Base-by-base conservation (phyloP, 2,113 vertebrate genomes). In the Nansenia antarctica region DNA sequence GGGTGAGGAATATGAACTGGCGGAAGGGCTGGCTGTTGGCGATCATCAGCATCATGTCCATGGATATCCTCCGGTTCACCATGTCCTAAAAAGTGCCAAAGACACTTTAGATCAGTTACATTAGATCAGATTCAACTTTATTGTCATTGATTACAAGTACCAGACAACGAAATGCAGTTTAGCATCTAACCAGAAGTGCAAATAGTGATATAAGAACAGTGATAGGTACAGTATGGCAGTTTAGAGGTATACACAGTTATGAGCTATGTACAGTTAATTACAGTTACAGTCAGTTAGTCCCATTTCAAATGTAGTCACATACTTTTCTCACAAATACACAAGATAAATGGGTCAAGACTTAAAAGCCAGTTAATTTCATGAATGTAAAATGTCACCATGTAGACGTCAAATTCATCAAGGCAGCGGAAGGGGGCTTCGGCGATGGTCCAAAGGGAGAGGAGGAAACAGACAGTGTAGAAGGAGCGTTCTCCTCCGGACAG, bases 371-470 rank as follows among this genome's bases (percentile, higher is more conserved):
- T 42, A 0, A 42, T 42, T 15, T 42, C 18, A n/a, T 42, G 15
- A 42, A 42, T 4, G 39, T 42, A 42, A n/a, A 11, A n/a, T 9
- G 18, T 73, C 93, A 98, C 97, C 97, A 99, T 99, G 85, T 94
- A 99, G 75, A 99, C 96, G 74, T 99, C 98, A 87, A 99, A 99
- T 76, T 99, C 98, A 65, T 99, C 98, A 57, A 99, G 91, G 80
- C 96, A 98, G 88, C 96, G 93, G 91, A 99, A 99, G 59, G 98
- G 98, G 15, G 96, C 95, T 70, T 99, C 96, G 0, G 96, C 95
- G 61, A 98, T 95, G 67, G 94, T 95, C 98, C 98, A 99, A 1
- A 99, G 90, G 26, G 98, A 96, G 37, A 99, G 94, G 18, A 99
- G 90, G 67, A 99, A 99, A 80, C 96, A 99, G 37, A 99, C 95